phyloP scores from a whole-genome alignment of 1,140 invertebrate genomes.

The Geopemphigus sp. region DNA sequence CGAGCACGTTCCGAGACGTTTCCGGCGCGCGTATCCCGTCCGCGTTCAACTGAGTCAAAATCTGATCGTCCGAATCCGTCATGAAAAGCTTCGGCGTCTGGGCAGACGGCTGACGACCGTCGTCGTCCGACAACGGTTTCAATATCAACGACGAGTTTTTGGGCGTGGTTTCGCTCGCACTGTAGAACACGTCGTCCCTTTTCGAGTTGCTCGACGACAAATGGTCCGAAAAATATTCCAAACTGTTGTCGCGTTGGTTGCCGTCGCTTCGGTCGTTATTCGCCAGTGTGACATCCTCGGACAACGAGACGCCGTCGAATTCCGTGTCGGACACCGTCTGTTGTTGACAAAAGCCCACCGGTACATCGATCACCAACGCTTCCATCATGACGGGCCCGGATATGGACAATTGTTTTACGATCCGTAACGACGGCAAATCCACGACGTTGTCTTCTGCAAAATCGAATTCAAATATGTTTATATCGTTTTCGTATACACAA shows the following conservation, averaged over 20 bases:
- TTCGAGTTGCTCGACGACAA: constrained; percentile 26
- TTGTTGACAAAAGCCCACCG: constrained; percentile 55
- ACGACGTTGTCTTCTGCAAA: constrained; percentile 74
- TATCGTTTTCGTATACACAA: too few species aligned
- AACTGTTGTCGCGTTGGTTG: background rate
- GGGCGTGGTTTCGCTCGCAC: constrained; percentile 9
- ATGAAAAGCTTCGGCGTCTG: constrained; percentile 23
- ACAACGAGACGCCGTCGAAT: constrained; percentile 71
- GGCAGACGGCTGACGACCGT: background rate
- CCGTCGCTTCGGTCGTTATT: constrained; percentile 3
- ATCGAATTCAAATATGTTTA: background rate
- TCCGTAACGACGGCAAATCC: constrained; percentile 82
- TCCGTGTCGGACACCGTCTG: constrained; percentile 71
- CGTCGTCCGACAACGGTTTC: constrained; percentile 3
- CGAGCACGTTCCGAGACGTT: background rate
- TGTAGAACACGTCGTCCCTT: constrained; percentile 4
- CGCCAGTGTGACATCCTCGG: constrained; percentile 32
- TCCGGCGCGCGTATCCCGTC: background rate
- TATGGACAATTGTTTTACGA: constrained; percentile 82
- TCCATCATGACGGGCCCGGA: constrained; percentile 85
- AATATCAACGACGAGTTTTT: background rate
- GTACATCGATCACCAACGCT: constrained; percentile 85
- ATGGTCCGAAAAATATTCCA: constrained; percentile 35
- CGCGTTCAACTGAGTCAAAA: constrained; percentile 12
- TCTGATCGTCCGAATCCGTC: constrained; percentile 19